Percentiles rank a stretch among this genome's conserved stretches.
Conservation (phyloP, 2,797 vertebrate genomes). For the Crocidura indochinensis region DNA sequence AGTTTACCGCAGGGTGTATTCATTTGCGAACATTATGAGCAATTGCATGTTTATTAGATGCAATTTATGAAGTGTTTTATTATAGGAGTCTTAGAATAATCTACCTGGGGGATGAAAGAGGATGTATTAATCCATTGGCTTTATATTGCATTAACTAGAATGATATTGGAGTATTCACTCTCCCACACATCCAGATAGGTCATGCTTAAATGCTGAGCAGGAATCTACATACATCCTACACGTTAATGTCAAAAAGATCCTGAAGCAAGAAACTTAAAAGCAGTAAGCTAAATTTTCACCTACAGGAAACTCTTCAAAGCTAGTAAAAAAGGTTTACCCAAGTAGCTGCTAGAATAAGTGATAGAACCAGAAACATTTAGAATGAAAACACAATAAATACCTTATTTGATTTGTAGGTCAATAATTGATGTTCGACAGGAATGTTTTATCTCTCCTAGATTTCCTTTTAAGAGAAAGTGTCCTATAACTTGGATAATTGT, state of each 20-base stretch:
- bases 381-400: neutral
- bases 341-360: neutral
- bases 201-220: slow-evolving; percentile 53
- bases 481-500: neutral
- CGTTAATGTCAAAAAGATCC: slow-evolving; percentile 54
- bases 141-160: slow-evolving; percentile 51
- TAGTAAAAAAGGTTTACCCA: neutral
- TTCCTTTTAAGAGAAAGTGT: slow-evolving; percentile 1
- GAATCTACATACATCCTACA: slow-evolving; percentile 52
- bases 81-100: slow-evolving; percentile 62
- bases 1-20: neutral
- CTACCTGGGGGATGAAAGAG: slow-evolving; percentile 51
- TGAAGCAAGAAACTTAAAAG: slow-evolving; percentile 35
- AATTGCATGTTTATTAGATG: slow-evolving; percentile 24
- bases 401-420: neutral
- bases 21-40: slow-evolving; percentile 44
- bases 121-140: slow-evolving; percentile 49
- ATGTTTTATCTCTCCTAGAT: neutral
- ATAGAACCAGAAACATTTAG: neutral
- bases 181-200: slow-evolving; percentile 2
- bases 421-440: neutral
- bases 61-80: slow-evolving; percentile 76
- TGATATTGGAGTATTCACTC: slow-evolving; percentile 12
- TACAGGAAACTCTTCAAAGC: slow-evolving; percentile 37
- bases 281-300: slow-evolving; percentile 18